A percentile compares a stretch with the other conserved stretches of the same genome.
These are phyloP conservation scores for Merodon equestris DNA, from an alignment of 2,888 invertebrate genomes.

Conservation along the genomic window DNA sequence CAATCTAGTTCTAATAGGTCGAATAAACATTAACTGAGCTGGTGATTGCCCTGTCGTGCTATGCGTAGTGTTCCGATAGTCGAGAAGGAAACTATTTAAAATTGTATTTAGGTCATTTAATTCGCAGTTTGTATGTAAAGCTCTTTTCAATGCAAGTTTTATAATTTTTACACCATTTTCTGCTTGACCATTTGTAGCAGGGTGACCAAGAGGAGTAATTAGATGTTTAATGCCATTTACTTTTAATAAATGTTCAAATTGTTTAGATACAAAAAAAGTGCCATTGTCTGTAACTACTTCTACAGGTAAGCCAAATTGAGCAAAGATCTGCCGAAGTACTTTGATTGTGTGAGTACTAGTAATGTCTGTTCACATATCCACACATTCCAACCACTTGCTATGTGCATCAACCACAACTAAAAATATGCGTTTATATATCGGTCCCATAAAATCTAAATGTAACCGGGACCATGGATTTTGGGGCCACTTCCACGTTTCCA, in stretches of 20 bases:
- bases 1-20: slow-evolving; percentile 1
- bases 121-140: slow-evolving; percentile 4
- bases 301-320: slow-evolving; percentile 68
- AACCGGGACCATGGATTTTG: slow-evolving; percentile 61
- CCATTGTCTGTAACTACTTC: slow-evolving; percentile 69
- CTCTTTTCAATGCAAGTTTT: slow-evolving; percentile 13
- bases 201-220: slow-evolving; percentile 7
- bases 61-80: slow-evolving; percentile 16
- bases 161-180: slow-evolving; percentile 14
- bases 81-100: slow-evolving; percentile 4
- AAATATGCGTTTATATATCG: slow-evolving; percentile 8
- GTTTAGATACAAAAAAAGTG: slow-evolving; percentile 60
- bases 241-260: slow-evolving; percentile 57
- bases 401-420: slow-evolving; percentile 63
- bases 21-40: slow-evolving; percentile 10
- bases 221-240: slow-evolving; percentile 45
- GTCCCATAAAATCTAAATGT: slow-evolving; percentile 58
- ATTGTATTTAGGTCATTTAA: slow-evolving; percentile 3
- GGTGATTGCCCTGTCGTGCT: slow-evolving; percentile 14
- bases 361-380: slow-evolving; percentile 20
- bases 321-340: slow-evolving; percentile 33
- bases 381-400: slow-evolving; percentile 66
- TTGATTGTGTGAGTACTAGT: slow-evolving; percentile 11
- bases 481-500: slow-evolving; percentile 53
- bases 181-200: slow-evolving; percentile 13